phyloP scores from a whole-genome alignment of 2,113 vertebrate species.

The Pelvicachromis taeniatus region DNA sequence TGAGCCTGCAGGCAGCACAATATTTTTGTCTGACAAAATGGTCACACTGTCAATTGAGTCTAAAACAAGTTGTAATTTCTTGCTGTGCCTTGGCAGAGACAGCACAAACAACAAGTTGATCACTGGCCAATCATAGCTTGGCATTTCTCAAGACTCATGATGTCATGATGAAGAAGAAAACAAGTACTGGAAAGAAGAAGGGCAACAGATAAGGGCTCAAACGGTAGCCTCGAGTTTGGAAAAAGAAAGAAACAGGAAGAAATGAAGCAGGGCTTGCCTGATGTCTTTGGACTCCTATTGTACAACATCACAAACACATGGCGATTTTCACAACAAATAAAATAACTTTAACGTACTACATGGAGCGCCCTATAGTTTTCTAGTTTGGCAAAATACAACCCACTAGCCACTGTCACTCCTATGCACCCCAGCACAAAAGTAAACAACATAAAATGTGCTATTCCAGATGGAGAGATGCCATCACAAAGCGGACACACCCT shows the following conservation, averaged over 20 bases:
- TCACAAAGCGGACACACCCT: slow-evolving; percentile 36
- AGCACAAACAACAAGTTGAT: not conserved
- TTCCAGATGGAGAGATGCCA: not conserved
- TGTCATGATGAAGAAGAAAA: not conserved
- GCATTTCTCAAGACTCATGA: not conserved
- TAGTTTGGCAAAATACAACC: not conserved
- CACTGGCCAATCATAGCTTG: not conserved
- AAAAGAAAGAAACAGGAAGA: not conserved
- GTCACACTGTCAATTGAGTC: not conserved
- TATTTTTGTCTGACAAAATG: not conserved
- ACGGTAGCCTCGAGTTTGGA: not conserved
- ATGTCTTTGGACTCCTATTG: not conserved
- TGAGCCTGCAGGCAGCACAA: not conserved
- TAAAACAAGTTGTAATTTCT: not conserved
- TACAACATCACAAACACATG: not conserved
- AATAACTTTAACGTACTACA: not conserved
- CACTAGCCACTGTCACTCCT: not conserved
- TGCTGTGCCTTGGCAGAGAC: not conserved
- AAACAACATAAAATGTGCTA: not conserved
- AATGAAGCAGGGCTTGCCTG: not conserved
- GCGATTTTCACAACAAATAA: not conserved
- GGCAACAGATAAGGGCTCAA: not conserved
- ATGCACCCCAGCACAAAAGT: not conserved
- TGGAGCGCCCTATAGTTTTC: not conserved
- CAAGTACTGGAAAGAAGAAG: not conserved